Evolutionary conservation across 1,140 invertebrate genomes (phyloP).

Genomic region (Phocides pigmalion): DNA sequence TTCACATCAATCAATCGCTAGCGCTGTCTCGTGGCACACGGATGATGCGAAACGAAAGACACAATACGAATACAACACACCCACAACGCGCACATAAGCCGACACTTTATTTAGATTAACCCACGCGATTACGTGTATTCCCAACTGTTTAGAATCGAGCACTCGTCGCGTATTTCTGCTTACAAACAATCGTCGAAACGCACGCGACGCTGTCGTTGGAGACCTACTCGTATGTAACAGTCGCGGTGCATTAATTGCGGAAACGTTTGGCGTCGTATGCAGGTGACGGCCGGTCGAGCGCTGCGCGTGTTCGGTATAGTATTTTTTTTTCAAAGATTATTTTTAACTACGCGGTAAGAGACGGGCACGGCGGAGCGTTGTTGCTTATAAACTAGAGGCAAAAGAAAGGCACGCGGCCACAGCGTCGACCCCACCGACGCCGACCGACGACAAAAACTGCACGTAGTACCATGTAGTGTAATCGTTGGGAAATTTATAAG

Average conservation of each 20-base stretch:
- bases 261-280: constrained; percentile 45
- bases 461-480: constrained; percentile 4
- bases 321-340: constrained; percentile 29
- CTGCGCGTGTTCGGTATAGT: constrained; percentile 34
- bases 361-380: constrained; percentile 54
- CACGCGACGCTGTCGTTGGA: constrained; percentile 45
- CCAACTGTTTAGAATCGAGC: constrained; percentile 49
- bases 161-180: constrained; percentile 52
- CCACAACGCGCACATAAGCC: constrained; percentile 58
- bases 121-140: constrained; percentile 63
- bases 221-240: constrained; percentile 43
- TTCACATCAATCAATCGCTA: constrained; percentile 44
- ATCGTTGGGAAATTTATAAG: constrained; percentile 23
- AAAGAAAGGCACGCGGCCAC: constrained; percentile 51
- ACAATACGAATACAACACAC: constrained; percentile 42
- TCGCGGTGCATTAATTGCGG: constrained; percentile 49
- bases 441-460: constrained; percentile 3
- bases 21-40: constrained; percentile 31
- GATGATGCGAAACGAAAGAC: constrained; percentile 36
- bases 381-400: constrained; percentile 56
- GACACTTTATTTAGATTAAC: constrained; percentile 65
- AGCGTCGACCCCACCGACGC: constrained; percentile 49
- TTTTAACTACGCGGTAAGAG: constrained; percentile 36
- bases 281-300: constrained; percentile 38
- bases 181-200: constrained; percentile 61